Conservation (phyloP, 2,888 invertebrate genomes). For the Ligdia adustata region DNA sequence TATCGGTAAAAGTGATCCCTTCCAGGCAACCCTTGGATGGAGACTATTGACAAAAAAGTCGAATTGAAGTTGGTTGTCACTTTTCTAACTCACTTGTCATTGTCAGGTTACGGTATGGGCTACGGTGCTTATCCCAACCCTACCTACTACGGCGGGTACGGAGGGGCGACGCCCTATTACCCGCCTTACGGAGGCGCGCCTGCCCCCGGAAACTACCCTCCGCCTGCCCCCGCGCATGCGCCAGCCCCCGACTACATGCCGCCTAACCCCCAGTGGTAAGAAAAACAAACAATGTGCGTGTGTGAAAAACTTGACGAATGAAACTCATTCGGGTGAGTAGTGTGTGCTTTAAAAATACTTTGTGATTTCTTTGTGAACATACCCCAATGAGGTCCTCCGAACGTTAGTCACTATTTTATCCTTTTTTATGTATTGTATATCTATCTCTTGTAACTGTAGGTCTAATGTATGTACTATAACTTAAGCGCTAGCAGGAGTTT, state of each 20-base stretch:
- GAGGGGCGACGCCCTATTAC: conserved; percentile 74
- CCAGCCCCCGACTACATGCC: conserved; percentile 65
- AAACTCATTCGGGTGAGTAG: conserved; percentile 41
- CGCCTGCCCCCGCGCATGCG: conserved; percentile 45
- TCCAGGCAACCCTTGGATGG: no score
- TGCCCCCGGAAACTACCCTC: conserved; percentile 48
- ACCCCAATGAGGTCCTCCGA: conserved; percentile 31
- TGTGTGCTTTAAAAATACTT: conserved; percentile 46
- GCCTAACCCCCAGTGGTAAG: conserved; percentile 75
- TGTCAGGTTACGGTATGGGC: conserved; percentile 71
- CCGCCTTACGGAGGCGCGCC: conserved; percentile 67
- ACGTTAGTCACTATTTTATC: conserved; percentile 41
- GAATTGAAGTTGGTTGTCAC: no score
- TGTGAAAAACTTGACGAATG: conserved; percentile 25
- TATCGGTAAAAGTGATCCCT: no score
- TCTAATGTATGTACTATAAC: conserved; percentile 11
- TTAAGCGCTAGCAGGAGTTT: no score
- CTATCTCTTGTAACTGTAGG: conserved; percentile 29
- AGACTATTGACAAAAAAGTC: no score
- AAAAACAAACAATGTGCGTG: conserved; percentile 15
- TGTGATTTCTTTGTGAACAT: conserved; percentile 36
- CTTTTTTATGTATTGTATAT: conserved; percentile 34
- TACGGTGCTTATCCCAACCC: conserved; percentile 74
- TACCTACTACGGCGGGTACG: conserved; percentile 83
- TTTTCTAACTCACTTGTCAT: no score